These are phyloP conservation scores for Bibio marci DNA, from an alignment of 2,888 invertebrate species.

Conservation along the genomic window DNA sequence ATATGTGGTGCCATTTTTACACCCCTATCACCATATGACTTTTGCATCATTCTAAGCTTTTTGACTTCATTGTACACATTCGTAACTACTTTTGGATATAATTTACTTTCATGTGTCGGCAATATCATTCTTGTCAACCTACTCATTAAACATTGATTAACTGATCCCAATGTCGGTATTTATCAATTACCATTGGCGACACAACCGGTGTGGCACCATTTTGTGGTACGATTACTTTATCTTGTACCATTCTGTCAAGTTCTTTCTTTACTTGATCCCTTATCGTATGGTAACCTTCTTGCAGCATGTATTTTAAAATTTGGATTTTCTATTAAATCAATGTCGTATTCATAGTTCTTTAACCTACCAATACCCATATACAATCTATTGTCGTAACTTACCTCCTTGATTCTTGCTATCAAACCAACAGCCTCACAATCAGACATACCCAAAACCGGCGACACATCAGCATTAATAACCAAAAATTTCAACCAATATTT, in stretches of 20 bases:
- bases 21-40: constrained; percentile 1
- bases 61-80: constrained; percentile 5
- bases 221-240: constrained; percentile 8
- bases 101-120: background rate
- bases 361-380: background rate
- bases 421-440: background rate
- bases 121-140: background rate
- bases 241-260: constrained; percentile 8
- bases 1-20: constrained; percentile 1
- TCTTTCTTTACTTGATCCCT: constrained; percentile 10
- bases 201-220: constrained; percentile 10
- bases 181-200: constrained; percentile 9
- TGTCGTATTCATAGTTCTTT: constrained; percentile 2
- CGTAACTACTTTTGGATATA: constrained; percentile 12
- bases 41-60: constrained; percentile 6
- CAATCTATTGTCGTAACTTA: background rate
- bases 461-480: background rate
- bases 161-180: background rate
- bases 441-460: background rate
- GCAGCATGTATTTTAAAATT: constrained; percentile 1
- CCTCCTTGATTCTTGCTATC: no score
- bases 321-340: background rate
- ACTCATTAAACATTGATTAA: background rate
- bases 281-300: constrained; percentile 9
- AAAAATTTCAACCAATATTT: background rate